These are phyloP conservation scores for Yoshiicerus persimilis DNA, from an alignment of 1,140 invertebrate genomes.

Conservation along the genomic window DNA sequence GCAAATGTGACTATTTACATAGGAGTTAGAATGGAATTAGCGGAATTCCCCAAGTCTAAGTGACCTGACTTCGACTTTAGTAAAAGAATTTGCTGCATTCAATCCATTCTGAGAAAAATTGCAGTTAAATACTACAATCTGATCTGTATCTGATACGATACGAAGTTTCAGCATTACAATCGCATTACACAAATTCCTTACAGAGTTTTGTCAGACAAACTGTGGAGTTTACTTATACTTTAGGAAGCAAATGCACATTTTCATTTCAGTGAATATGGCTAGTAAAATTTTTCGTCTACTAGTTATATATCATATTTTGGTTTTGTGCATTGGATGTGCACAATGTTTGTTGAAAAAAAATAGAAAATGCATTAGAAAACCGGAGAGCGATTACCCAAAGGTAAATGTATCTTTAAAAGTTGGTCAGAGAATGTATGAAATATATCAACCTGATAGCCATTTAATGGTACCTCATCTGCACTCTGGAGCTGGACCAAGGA, in stretches of 20 bases:
- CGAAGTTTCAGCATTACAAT: too few species aligned
- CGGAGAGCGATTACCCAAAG: not conserved
- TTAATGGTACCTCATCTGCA: not conserved
- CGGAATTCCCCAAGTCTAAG: too few species aligned
- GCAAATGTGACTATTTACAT: too few species aligned
- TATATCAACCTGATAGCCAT: not conserved
- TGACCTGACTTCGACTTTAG: too few species aligned
- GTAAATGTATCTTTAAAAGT: not conserved
- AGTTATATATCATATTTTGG: not conserved
- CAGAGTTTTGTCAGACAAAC: too few species aligned
- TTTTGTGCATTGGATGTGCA: not conserved
- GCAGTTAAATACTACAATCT: too few species aligned
- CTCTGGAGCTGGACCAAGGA: not conserved
- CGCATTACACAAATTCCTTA: too few species aligned
- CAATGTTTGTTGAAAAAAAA: not conserved
- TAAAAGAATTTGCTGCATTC: too few species aligned
- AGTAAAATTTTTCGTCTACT: not conserved
- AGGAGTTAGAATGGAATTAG: too few species aligned
- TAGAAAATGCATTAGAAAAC: not conserved
- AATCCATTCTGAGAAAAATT: too few species aligned
- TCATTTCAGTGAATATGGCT: not conserved
- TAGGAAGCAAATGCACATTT: not conserved
- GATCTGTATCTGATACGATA: too few species aligned
- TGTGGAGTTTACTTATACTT: too few species aligned
- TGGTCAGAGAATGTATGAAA: not conserved